Evolutionary conservation across 2,888 invertebrate species (phyloP).

Genomic region (Napeogenes sylphis): DNA sequence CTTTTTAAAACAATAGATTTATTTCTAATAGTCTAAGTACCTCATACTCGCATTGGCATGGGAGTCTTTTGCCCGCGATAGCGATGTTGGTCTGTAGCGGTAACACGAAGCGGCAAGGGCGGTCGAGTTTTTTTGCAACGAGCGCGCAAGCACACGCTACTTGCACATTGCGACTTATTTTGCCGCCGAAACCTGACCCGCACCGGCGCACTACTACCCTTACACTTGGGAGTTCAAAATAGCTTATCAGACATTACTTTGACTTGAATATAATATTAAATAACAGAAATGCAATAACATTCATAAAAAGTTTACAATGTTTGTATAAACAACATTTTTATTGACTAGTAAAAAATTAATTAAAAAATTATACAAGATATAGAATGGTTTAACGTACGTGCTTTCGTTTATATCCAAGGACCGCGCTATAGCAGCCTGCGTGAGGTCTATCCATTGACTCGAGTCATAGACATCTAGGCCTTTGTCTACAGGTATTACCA

Average conservation of each 20-base stretch:
- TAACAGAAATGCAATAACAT: background rate
- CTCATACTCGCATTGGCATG: slow-evolving; percentile 77
- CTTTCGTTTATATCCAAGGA: slow-evolving; percentile 76
- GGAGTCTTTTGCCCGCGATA: slow-evolving; percentile 74
- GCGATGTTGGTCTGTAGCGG: slow-evolving; percentile 80
- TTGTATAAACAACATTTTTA: background rate
- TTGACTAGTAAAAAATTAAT: too few relatives aligned
- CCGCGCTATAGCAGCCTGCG: slow-evolving; percentile 77
- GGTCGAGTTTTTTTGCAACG: slow-evolving; percentile 74
- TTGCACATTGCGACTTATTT: slow-evolving; percentile 77
- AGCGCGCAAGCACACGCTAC: slow-evolving; percentile 80
- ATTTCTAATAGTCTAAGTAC: slow-evolving; percentile 39
- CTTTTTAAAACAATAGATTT: slow-evolving; percentile 2
- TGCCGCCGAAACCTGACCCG: slow-evolving; percentile 82
- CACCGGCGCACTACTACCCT: slow-evolving; percentile 78
- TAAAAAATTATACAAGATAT: too few relatives aligned
- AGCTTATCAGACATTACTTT: background rate
- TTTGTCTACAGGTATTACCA: slow-evolving; percentile 82
- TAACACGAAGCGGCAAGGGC: slow-evolving; percentile 79
- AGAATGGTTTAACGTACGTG: slow-evolving; percentile 58
- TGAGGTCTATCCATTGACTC: slow-evolving; percentile 81
- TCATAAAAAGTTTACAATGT: background rate
- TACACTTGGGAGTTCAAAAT: slow-evolving; percentile 57
- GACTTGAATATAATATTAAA: too few relatives aligned
- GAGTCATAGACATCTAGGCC: slow-evolving; percentile 81